These are phyloP conservation scores for Apodemia zela DNA, from an alignment of 2,888 invertebrate species.

Conservation along the genomic window DNA sequence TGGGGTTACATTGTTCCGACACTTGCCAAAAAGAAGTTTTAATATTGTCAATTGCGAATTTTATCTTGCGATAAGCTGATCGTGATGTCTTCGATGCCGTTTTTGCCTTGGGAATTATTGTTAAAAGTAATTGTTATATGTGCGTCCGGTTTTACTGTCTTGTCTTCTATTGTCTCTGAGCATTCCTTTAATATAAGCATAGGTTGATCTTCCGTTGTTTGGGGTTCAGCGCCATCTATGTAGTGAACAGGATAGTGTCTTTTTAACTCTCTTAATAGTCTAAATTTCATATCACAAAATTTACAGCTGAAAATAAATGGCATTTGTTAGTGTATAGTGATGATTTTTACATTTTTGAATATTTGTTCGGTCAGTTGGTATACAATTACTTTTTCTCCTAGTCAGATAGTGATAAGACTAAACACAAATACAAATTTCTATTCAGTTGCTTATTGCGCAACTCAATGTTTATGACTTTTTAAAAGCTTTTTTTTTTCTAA, in stretches of 20 bases:
- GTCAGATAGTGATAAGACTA: too few relatives aligned
- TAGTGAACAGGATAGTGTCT: constrained; percentile 70
- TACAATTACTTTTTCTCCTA: too few relatives aligned
- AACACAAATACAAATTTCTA: too few relatives aligned
- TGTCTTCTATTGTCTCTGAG: constrained; percentile 16
- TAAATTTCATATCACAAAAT: constrained; percentile 60
- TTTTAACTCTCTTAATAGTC: constrained; percentile 63
- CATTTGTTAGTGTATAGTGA: background rate
- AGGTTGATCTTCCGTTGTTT: constrained; percentile 7
- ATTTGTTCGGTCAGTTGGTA: too few relatives aligned
- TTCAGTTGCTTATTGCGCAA: too few relatives aligned
- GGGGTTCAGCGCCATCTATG: constrained; percentile 35
- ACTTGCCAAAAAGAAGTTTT: background rate
- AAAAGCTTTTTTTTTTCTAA: too few relatives aligned
- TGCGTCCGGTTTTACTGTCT: constrained; percentile 31
- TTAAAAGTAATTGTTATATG: constrained; percentile 58
- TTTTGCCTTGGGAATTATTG: constrained; percentile 42
- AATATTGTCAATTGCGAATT: constrained; percentile 29
- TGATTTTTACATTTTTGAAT: too few relatives aligned
- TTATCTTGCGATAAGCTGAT: constrained; percentile 53
- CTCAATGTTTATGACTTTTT: too few relatives aligned
- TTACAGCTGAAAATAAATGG: constrained; percentile 53
- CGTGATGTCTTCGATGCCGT: constrained; percentile 54
- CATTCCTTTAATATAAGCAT: constrained; percentile 23
- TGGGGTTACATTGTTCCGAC: background rate